phyloP scores from a whole-genome alignment of 2,888 invertebrate genomes.

The Sceliomorpha sp. region DNA sequence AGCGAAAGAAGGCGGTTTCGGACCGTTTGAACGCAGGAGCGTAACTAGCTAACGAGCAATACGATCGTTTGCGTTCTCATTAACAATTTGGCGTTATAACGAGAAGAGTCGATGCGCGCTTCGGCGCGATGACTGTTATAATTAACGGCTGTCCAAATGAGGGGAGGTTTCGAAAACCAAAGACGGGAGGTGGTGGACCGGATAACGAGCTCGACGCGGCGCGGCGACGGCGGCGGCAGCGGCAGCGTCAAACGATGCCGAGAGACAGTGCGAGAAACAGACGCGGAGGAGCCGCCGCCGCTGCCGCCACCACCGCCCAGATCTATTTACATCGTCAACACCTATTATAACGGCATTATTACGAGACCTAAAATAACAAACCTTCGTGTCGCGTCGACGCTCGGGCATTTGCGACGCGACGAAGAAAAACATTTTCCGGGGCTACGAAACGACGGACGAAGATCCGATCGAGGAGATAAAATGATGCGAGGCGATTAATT shows the following conservation, averaged over 20 bases:
- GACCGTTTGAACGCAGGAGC: too few relatives aligned
- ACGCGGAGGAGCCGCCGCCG: constrained; percentile 8
- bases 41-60: constrained; percentile 56
- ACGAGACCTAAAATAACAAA: too few relatives aligned
- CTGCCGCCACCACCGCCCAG: constrained; percentile 20
- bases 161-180: constrained; percentile 25
- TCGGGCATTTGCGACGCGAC: too few relatives aligned
- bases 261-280: constrained; percentile 20
- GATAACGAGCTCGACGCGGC: constrained; percentile 30
- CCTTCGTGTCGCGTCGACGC: too few relatives aligned
- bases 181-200: constrained; percentile 15
- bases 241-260: constrained; percentile 19
- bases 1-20: too few relatives aligned
- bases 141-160: constrained; percentile 61
- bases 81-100: constrained; percentile 64
- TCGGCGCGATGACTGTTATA: constrained; percentile 67
- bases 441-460: too few relatives aligned
- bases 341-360: too few relatives aligned
- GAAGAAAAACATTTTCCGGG: too few relatives aligned
- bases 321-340: constrained; percentile 14
- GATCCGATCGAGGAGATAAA: too few relatives aligned
- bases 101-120: constrained; percentile 65
- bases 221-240: too few relatives aligned
- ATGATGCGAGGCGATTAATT: too few relatives aligned
- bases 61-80: constrained; percentile 65